These are phyloP conservation scores for Pomphorhynchus laevis DNA, from an alignment of 1,140 invertebrate genomes.

Conservation along the genomic window DNA sequence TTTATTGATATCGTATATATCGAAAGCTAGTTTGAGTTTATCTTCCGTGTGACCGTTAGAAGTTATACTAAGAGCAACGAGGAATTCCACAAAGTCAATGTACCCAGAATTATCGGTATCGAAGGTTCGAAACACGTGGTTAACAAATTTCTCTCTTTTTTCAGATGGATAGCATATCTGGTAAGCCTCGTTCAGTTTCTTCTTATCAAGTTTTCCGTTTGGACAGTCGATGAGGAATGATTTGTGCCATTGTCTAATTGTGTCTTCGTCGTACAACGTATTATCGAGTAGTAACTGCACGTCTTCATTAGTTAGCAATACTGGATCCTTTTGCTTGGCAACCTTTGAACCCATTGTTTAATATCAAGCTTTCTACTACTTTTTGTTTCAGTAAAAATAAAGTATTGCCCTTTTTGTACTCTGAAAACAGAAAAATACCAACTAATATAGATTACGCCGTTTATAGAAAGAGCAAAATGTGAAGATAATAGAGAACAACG, in stretches of 20 bases:
- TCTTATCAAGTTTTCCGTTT: constrained; percentile 8
- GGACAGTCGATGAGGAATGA: constrained; percentile 9
- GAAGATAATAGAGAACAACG: too few relatives aligned
- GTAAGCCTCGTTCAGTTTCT: constrained; percentile 9
- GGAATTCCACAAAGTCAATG: constrained; percentile 8
- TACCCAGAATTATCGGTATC: constrained; percentile 7
- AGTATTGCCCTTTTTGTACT: too few relatives aligned
- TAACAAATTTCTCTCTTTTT: constrained; percentile 6
- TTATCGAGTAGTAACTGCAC: constrained; percentile 3
- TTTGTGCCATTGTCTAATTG: constrained; percentile 8
- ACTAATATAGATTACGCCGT: too few relatives aligned
- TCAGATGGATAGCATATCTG: constrained; percentile 6
- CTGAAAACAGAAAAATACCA: too few relatives aligned
- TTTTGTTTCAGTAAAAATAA: too few relatives aligned
- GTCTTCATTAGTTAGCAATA: constrained; percentile 6
- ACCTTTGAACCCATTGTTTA: too few relatives aligned
- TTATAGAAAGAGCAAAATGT: too few relatives aligned
- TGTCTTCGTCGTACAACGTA: constrained; percentile 4
- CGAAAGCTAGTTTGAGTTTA: constrained; percentile 6
- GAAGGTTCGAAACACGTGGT: constrained; percentile 4
- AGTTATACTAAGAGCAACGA: constrained; percentile 5
- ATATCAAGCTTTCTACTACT: too few relatives aligned
- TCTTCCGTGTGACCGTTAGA: constrained; percentile 2
- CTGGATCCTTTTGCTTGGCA: too few relatives aligned
- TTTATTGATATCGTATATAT: constrained; percentile 7